Evolutionary conservation across 2,797 vertebrate species (phyloP).

Genomic region (Protosalanx chinensis): DNA sequence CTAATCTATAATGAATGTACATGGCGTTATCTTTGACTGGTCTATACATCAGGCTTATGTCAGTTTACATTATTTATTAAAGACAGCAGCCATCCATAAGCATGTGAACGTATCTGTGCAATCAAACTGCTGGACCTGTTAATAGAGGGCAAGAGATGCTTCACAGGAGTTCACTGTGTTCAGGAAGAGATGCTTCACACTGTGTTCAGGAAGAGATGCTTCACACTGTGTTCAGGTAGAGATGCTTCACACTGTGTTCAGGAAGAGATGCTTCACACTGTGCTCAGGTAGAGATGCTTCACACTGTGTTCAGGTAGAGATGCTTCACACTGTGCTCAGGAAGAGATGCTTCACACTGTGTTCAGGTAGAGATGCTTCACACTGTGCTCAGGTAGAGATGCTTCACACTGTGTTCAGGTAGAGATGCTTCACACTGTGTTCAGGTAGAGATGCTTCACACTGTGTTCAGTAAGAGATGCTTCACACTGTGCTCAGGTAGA

Average conservation of each 20-base stretch:
- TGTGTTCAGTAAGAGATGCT: background rate
- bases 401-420: too few relatives aligned
- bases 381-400: background rate
- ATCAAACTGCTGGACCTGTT: constrained; percentile 15
- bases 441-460: background rate
- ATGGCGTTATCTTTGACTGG: background rate
- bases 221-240: background rate
- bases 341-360: too few relatives aligned
- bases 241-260: too few relatives aligned
- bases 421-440: background rate
- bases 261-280: background rate
- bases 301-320: background rate
- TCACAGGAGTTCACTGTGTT: background rate
- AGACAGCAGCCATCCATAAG: background rate
- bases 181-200: background rate
- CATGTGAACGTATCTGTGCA: constrained; percentile 10
- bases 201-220: background rate
- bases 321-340: background rate
- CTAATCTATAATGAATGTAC: background rate
- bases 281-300: background rate
- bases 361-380: background rate
- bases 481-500: background rate
- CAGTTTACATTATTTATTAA: background rate
- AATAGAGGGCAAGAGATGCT: constrained; percentile 16
- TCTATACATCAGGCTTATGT: constrained; percentile 7